Base-by-base conservation (phyloP, 2,888 invertebrate species). In the Luperina testacea region DNA sequence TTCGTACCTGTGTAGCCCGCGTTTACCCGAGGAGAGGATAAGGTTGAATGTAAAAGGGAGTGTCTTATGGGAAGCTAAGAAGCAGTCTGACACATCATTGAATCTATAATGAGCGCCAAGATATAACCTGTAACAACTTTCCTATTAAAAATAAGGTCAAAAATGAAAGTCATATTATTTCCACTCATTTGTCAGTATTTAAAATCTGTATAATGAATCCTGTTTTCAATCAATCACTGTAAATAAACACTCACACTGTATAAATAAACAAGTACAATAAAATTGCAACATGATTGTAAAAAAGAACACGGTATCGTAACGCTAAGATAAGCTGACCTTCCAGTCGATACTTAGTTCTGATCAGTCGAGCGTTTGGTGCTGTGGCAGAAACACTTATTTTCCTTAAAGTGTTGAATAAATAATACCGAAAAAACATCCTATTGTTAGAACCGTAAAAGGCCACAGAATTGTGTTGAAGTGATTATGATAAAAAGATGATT, bases 311-410 rank as follows among this genome's bases (percentile, higher is more conserved):
- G n/a, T 65, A 69, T 79, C 75, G 84, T 69, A 74, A 76, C 68
- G 73, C 64, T 69, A 48, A 78, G 85, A 86, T 86, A 86, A 86
- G 72, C 59, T 63, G 84, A 81, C 84, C 81, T 86, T 84, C 84
- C 27, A 63, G 13, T 45, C 57, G 57, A 63, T 67, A 63, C 81
- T 11, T 15, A 11, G 20, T 67, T 72, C 53, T 53, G 65, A 81
- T 75, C 85, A 86, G 85, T 86, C 68, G 70, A 13, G 17, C 72
- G 75, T n/a, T 6, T 8, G 72, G 38, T 68, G 64, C 15, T n/a
- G 77, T 38, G 20, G 20, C 42, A 69, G 57, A 76, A 59, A 80
- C 78, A 84, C 87, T 67, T 15, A 42, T 75, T 71, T 64, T 65
- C 65, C 27, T 84, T 13, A 48, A 59, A 67, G 15, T 53, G n/a